Evolutionary conservation across 2,113 vertebrate species (phyloP).

Genomic region (Alouatta palliata): DNA sequence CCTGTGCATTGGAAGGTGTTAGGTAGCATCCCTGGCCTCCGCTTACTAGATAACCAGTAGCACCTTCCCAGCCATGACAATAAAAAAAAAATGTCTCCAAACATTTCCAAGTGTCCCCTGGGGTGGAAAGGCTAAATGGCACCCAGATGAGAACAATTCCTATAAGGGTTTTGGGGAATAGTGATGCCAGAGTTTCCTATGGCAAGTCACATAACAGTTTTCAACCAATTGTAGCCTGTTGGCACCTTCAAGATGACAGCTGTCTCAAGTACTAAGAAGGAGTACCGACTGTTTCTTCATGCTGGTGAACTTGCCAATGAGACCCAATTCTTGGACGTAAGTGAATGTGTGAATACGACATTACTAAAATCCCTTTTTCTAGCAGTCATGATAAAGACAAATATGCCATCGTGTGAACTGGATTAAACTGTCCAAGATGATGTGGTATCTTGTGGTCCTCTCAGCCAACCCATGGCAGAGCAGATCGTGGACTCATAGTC

Average conservation of each 20-base stretch:
- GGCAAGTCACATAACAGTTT: neutral
- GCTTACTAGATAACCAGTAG: neutral
- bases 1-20: neutral
- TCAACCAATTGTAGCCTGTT: neutral
- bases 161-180: neutral
- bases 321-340: neutral
- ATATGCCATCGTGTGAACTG: neutral
- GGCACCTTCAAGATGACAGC: neutral
- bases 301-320: neutral
- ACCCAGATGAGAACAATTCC: neutral
- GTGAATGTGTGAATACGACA: neutral
- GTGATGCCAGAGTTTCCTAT: neutral
- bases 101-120: neutral
- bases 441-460: neutral
- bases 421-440: neutral
- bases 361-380: neutral
- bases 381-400: neutral
- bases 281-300: neutral
- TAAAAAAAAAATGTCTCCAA: constrained; percentile 5
- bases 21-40: neutral
- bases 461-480: neutral
- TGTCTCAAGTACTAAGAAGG: neutral
- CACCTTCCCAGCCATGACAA: neutral
- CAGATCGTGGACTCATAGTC: neutral
- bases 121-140: neutral